These are phyloP conservation scores for Spongia lamella DNA, from an alignment of 37 sponge, comb jelly and placozoan genomes.

Conservation along the genomic window DNA sequence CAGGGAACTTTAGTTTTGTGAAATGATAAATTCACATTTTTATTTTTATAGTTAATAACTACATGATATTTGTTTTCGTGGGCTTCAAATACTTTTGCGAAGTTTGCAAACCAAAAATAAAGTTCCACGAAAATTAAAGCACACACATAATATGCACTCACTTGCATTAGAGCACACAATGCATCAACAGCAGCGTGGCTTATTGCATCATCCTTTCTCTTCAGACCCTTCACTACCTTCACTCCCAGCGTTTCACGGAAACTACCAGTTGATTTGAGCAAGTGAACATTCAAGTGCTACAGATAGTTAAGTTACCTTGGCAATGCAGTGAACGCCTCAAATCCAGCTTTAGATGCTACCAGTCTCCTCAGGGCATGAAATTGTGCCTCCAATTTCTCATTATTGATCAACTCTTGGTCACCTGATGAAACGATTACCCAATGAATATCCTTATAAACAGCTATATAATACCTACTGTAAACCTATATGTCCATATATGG, in stretches of 20 bases:
- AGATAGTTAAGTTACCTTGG: slow-evolving; percentile 59
- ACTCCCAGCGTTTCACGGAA: slow-evolving; percentile 67
- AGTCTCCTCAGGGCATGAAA: slow-evolving; percentile 96
- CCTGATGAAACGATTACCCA: slow-evolving; percentile 12
- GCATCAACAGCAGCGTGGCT: slow-evolving; percentile 92
- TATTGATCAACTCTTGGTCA: slow-evolving; percentile 51
- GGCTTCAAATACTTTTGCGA: too few species aligned
- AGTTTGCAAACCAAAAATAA: too few species aligned
- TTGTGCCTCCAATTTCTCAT: slow-evolving; percentile 88
- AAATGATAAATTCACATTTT: too few species aligned
- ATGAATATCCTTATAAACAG: too few species aligned
- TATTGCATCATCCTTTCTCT: slow-evolving; percentile 89
- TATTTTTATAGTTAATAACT: too few species aligned
- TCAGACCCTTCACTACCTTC: slow-evolving; percentile 89
- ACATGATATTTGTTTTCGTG: too few species aligned
- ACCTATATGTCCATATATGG: too few species aligned
- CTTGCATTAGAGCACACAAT: slow-evolving; percentile 96
- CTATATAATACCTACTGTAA: too few species aligned
- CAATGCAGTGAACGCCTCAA: slow-evolving; percentile 85
- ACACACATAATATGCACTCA: slow-evolving; percentile 10
- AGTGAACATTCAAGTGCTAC: neutral
- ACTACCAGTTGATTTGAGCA: slow-evolving; percentile 26
- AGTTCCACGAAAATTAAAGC: too few species aligned
- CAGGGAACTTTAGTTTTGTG: too few species aligned
- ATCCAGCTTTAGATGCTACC: slow-evolving; percentile 97